These are phyloP conservation scores for Yponomeuta evonymella DNA, from an alignment of 2,888 invertebrate genomes.

Conservation along the genomic window DNA sequence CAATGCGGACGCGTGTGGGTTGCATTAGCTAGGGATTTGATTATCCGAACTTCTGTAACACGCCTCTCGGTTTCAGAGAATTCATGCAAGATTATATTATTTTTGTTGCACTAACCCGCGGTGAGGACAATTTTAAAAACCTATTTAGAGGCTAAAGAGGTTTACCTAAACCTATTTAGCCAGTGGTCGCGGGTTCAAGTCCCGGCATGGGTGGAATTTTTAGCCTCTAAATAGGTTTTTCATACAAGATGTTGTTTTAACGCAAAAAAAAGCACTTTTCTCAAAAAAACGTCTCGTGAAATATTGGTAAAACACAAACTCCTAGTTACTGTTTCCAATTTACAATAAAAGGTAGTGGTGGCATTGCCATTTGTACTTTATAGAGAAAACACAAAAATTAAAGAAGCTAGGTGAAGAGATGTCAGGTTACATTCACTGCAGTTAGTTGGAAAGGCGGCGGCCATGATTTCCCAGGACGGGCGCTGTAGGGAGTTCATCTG, in stretches of 20 bases:
- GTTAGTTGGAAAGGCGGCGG: slow-evolving; percentile 34
- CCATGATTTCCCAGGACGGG: slow-evolving; percentile 67
- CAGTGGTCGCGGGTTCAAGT: too few species aligned
- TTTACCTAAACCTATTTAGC: too few species aligned
- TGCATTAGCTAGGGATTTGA: slow-evolving; percentile 26
- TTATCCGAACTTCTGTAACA: slow-evolving; percentile 6
- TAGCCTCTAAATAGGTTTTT: too few species aligned
- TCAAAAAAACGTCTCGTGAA: too few species aligned
- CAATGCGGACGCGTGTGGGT: slow-evolving; percentile 26
- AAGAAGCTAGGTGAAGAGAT: slow-evolving; percentile 6
- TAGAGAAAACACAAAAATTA: neutral
- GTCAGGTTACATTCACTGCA: slow-evolving; percentile 33
- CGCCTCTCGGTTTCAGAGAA: neutral
- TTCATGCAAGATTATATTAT: neutral
- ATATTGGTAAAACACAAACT: too few species aligned
- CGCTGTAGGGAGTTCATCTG: slow-evolving; percentile 44
- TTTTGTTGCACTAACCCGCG: too few species aligned
- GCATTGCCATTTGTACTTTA: neutral
- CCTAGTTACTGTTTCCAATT: too few species aligned
- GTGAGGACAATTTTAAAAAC: too few species aligned
- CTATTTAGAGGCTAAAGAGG: too few species aligned
- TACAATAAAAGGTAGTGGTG: neutral
- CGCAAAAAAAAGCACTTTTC: too few species aligned
- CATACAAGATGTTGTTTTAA: too few species aligned
- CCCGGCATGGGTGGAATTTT: too few species aligned